These are phyloP conservation scores for Ammospiza caudacuta DNA, from an alignment of 2,113 vertebrate genomes.

Conservation along the genomic window DNA sequence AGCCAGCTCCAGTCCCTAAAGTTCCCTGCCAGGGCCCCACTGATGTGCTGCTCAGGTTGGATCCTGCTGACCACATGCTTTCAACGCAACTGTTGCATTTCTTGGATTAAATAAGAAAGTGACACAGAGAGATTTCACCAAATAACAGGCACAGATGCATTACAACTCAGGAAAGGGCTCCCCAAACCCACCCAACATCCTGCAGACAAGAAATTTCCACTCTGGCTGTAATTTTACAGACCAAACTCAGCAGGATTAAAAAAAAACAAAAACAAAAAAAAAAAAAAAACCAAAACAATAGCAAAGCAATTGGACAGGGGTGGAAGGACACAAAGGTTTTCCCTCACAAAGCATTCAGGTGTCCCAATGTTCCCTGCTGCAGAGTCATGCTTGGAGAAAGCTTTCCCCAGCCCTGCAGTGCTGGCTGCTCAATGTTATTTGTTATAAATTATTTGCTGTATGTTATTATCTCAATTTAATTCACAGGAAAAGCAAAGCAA, in stretches of 20 bases:
- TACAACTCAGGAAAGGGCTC: background rate
- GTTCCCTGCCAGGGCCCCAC: background rate
- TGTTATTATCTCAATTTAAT: background rate
- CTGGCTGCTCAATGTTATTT: background rate
- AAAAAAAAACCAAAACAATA: background rate
- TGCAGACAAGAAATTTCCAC: background rate
- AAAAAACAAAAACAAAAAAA: background rate
- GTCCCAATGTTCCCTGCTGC: accelerated
- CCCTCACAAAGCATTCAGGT: background rate
- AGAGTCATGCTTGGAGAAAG: background rate
- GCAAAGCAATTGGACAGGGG: background rate
- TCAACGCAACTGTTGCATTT: background rate
- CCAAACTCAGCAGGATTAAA: background rate
- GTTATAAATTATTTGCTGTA: background rate
- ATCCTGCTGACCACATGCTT: background rate
- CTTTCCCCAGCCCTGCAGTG: too few relatives aligned
- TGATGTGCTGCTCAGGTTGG: background rate
- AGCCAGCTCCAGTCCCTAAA: background rate
- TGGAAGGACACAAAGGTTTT: background rate
- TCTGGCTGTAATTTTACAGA: background rate
- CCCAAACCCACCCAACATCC: background rate
- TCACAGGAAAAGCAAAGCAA: background rate
- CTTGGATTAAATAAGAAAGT: background rate
- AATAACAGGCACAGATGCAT: background rate
- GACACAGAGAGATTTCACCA: background rate